Base-by-base conservation (phyloP, 1,140 invertebrate genomes). In the Drosophila murphyi region DNA sequence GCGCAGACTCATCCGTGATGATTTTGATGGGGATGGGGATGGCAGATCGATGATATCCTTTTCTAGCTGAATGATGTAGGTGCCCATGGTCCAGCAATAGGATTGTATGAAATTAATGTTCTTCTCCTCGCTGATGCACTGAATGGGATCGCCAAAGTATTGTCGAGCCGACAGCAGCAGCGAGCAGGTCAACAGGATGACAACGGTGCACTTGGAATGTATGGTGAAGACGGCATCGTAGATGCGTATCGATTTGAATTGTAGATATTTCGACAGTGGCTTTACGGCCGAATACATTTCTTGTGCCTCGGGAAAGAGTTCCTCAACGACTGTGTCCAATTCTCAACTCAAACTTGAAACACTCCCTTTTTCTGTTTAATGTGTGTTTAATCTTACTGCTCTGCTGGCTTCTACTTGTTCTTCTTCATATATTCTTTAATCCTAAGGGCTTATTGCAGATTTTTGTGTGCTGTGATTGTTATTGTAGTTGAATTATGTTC, bases 61-160 rank as follows among this genome's bases (percentile, higher is more conserved):
- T 31, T 75, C 62, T 54, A 71, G 8, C 43, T 93, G 93, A 3
- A 96, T 80, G 2, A 95, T 96, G 79, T 95, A 96, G 2, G 96
- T 97, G 62, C 96, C 95, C 87, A 96, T 95, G 62, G 96, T 96
- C 96, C 95, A 97, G 92, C 96, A 97, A 80, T 95, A 97, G 20
- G 94, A 95, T 77, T 97, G 95, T 56, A 96, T 93, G 12, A 95
- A 94, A 69, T 96, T 93, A 65, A 93, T 94, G 41, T 93, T 91
- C 60, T 87, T 86, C 45, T 94, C 93, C 68, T 93, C 94, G 43
- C 92, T 92, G 75, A 95, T 94, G 78, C 95, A 96, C 63, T 95
- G 93, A 2, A 96, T 96, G 0, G 95, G 95, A 80, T 96, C 95
- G 0, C 95, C 95, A 57, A 96, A 95, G 79, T 95, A 96, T 81